Evolutionary conservation across 2,888 invertebrate genomes (phyloP).

Genomic region (Cataglyphis altisquamis): DNA sequence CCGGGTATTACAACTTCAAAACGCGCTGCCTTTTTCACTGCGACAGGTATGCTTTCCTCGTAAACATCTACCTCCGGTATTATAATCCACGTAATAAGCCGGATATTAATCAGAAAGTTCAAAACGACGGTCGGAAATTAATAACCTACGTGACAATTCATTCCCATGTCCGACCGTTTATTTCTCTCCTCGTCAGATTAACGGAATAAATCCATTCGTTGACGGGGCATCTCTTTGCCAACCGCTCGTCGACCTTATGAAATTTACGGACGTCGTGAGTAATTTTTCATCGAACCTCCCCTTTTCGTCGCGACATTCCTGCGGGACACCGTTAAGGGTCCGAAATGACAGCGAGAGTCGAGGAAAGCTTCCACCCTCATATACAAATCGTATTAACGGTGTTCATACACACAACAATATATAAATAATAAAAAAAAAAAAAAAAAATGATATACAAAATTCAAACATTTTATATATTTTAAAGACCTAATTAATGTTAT

Average conservation of each 20-base stretch:
- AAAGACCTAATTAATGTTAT: neutral
- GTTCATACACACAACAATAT: neutral
- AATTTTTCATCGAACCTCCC: conserved; percentile 24
- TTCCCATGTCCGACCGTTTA: neutral
- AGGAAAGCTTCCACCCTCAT: neutral
- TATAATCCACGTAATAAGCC: conserved; percentile 1
- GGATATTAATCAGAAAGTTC: conserved; percentile 9
- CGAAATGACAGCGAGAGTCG: neutral
- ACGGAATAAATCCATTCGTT: conserved; percentile 10
- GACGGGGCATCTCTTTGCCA: neutral
- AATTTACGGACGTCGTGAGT: conserved; percentile 16
- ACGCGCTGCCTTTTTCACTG: neutral
- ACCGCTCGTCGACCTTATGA: conserved; percentile 10
- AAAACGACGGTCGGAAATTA: conserved; percentile 4
- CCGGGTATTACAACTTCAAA: conserved; percentile 11
- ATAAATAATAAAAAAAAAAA: neutral
- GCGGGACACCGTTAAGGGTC: neutral
- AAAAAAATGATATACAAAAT: neutral
- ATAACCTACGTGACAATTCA: conserved; percentile 8
- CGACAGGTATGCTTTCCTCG: neutral
- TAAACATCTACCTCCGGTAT: conserved; percentile 2
- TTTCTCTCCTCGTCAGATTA: conserved; percentile 28
- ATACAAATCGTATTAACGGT: neutral
- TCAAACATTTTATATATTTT: neutral
- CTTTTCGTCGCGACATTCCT: neutral